A percentile compares a stretch with the other conserved stretches of the same genome.
Conservation (phyloP, 2,888 invertebrate species). For the Eutolmus rufibarbis region DNA sequence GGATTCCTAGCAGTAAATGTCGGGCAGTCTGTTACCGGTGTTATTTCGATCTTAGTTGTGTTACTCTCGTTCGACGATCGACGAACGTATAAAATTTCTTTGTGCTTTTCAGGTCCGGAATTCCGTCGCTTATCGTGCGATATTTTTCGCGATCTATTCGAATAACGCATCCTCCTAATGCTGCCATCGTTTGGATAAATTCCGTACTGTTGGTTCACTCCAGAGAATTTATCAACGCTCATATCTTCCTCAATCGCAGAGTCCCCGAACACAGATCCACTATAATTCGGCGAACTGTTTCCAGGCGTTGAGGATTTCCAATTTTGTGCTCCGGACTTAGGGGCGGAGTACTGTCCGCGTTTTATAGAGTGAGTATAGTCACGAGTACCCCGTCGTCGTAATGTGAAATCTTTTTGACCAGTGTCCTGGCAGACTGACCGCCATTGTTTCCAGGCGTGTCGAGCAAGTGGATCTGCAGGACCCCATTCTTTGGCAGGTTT, state of each 20-base stretch:
- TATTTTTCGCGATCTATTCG: conserved; percentile 52
- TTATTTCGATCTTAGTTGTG: conserved; percentile 61
- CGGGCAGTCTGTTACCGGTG: conserved; percentile 54
- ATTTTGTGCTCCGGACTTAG: conserved; percentile 50
- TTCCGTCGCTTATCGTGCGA: conserved; percentile 26
- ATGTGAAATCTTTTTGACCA: conserved; percentile 61
- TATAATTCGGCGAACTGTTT: conserved; percentile 62
- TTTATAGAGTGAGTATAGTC: conserved; percentile 63
- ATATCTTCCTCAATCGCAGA: conserved; percentile 63
- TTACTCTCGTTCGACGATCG: conserved; percentile 55
- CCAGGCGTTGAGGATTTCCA: conserved; percentile 62
- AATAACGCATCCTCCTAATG: conserved; percentile 54
- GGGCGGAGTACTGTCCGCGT: conserved; percentile 60
- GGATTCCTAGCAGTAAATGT: conserved; percentile 53
- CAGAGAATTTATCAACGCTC: conserved; percentile 62
- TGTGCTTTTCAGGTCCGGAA: conserved; percentile 52
- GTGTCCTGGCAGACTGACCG: conserved; percentile 63
- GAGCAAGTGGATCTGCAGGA: conserved; percentile 62
- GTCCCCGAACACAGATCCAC: conserved; percentile 63
- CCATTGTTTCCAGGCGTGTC: conserved; percentile 64
- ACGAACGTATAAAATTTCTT: conserved; percentile 60
- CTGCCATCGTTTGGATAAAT: conserved; percentile 47
- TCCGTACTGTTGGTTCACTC: conserved; percentile 52
- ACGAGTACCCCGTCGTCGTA: conserved; percentile 61
- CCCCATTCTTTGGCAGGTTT: conserved; percentile 64